Conservation (phyloP, 2,797 vertebrate genomes). For the Melanotaenia boesemani region DNA sequence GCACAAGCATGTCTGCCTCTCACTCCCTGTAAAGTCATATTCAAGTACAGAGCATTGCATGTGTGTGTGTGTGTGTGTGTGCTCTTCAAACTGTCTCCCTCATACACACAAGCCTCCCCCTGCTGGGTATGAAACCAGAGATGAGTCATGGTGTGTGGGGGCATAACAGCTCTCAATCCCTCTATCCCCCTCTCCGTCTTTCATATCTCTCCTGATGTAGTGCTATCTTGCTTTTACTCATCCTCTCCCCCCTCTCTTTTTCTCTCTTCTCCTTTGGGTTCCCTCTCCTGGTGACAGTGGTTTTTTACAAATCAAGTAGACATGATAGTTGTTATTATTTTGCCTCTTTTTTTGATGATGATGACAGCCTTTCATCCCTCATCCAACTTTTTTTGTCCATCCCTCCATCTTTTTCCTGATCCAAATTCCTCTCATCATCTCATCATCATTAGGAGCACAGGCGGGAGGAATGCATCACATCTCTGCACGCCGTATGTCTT, state of each 20-base stretch:
- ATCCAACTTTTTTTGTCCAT: not conserved
- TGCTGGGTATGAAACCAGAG: constrained; percentile 71
- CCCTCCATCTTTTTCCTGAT: not conserved
- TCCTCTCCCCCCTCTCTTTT: not conserved
- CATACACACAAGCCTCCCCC: constrained; percentile 47
- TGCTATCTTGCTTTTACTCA: constrained; percentile 49
- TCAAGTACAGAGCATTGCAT: constrained; percentile 30
- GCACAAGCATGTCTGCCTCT: constrained; percentile 16
- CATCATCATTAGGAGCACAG: not conserved
- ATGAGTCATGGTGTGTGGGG: constrained; percentile 81
- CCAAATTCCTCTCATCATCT: not conserved
- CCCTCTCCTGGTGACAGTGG: constrained; percentile 57
- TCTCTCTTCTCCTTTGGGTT: constrained; percentile 15
- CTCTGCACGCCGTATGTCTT: constrained; percentile 12
- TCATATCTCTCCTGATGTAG: constrained; percentile 57
- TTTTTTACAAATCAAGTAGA: constrained; percentile 66
- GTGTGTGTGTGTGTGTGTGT: not conserved
- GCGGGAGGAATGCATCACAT: constrained; percentile 2
- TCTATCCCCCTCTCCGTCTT: constrained; percentile 32
- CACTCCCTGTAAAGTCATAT: constrained; percentile 11
- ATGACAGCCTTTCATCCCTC: constrained; percentile 18
- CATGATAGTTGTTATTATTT: constrained; percentile 52
- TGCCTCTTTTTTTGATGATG: constrained; percentile 10
- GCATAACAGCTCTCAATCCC: constrained; percentile 60
- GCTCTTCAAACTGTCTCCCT: constrained; percentile 31